Base-by-base conservation (phyloP, 2,113 vertebrate species). In the Callorhinus ursinus region DNA sequence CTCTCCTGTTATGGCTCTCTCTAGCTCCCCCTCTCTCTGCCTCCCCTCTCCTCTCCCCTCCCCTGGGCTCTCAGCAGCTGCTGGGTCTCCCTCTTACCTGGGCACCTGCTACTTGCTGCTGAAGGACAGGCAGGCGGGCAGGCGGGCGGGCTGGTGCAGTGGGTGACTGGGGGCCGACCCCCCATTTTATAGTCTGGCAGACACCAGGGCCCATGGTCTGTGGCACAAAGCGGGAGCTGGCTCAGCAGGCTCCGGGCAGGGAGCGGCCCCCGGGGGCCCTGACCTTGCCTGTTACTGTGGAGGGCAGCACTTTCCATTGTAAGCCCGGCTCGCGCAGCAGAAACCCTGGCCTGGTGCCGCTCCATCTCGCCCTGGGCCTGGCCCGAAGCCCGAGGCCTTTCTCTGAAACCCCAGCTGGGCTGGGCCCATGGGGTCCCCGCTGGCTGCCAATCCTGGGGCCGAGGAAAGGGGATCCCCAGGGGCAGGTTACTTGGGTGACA, bases 101-200 rank as follows among this genome's bases (percentile, higher is more conserved):
- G 91, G 87, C 55, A 55, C 81, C 91, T 81, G 72, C 79, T 46
- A 76, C 92, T 93, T 95, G 76, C 92, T 51, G 63, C 49, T 65
- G n/a, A 33, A 82, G 94, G 77, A 84, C 93, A 67, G 90, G 77
- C 86, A 33, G 67, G 51, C 2, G 8, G 67, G 10, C 67, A 18
- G 26, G 26, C 42, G 5, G 90, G 71, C 6, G 22, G 95, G 74
- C 42, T 31, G 36, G 90, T 77, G 87, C 76, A 79, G 31, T 93
- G 93, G 81, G 90, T 21, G 61, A 63, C 76, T 21, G 42, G 36
- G 86, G 88, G 21, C 90, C 55, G 59, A 97, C 93, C 90, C 96
- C 94, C 96, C 95, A 95, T 95, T 97, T 97, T 97, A 98, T 97
- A 98, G 87, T 55, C 97, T 98, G 97, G 97, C 96, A 97, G 98